Base-by-base conservation (phyloP, 2,797 vertebrate species). In the Tinamus major region DNA sequence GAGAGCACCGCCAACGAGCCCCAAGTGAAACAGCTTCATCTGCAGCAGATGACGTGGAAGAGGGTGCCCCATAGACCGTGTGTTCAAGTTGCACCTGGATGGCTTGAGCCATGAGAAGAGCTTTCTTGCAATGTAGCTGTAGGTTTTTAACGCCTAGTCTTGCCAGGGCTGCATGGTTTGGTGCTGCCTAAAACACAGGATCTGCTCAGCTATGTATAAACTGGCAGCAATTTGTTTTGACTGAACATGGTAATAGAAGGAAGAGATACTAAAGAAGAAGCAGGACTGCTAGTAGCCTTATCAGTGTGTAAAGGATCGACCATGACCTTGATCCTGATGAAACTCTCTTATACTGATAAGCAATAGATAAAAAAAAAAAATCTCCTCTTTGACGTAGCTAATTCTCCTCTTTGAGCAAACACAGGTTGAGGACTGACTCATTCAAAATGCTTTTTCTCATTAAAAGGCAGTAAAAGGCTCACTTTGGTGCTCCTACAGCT, bases 41-140 rank as follows among this genome's bases (percentile, higher is more conserved):
- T 49, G 41, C 24, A 72, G 55, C 65, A 33, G 77, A 29, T 21
- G n/a, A 39, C n/a, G 26, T 78, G 55, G 35, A 27, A 87, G 23
- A 55, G 20, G 15, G 61, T 63, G 29, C 24, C 41, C 41, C 4
- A 10, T 39, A 71, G 58, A 15, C 7, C 7, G 16, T 0, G 1
- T 12, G 58, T 65, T 85, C 13, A 9, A 2, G 10, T 76, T 79
- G 2, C 15, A 39, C 6, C 16, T 1, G 7, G 11, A 58, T 12
- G 10, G 15, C 21, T 23, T 65, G 49, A 37, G 35, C 72, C 42
- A 35, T 7, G 18, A 77, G 20, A 31, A 0, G 8, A 77, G 61
- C 56, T n/a, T 49, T 85, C 20, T 65, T 4, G 10, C 29, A 17
- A 3, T 2, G 8, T 6, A 5, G n/a, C 2, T 1, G 23, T 49